phyloP scores from a whole-genome alignment of 2,113 vertebrate genomes.

The Clarias gariepinus region DNA sequence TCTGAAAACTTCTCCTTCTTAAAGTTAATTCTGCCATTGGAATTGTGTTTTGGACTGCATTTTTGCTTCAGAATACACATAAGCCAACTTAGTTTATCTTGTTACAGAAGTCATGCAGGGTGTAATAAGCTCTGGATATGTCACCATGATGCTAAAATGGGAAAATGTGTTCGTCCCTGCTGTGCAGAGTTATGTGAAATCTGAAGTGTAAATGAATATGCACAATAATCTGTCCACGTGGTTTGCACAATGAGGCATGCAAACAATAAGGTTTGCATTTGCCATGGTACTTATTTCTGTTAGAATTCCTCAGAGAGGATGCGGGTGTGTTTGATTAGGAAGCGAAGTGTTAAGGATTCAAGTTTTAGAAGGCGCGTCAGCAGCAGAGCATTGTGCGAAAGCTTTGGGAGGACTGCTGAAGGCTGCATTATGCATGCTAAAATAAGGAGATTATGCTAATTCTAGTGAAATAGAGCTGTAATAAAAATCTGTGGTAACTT shows the following conservation, averaged over 20 bases:
- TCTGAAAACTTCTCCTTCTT: neutral
- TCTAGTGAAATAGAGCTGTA: constrained; percentile 7
- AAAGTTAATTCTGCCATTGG: neutral
- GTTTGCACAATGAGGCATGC: neutral
- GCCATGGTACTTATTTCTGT: constrained; percentile 11
- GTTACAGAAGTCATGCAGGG: constrained; percentile 12
- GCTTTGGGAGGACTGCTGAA: constrained; percentile 1
- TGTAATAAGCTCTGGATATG: constrained; percentile 3
- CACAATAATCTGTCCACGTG: neutral
- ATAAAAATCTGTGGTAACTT: neutral
- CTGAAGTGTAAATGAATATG: constrained; percentile 22
- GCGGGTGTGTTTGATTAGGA: constrained; percentile 14
- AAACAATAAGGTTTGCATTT: constrained; percentile 24
- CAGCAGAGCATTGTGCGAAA: neutral
- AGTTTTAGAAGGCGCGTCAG: neutral
- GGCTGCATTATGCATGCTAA: neutral
- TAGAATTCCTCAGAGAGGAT: constrained; percentile 2
- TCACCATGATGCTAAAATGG: constrained; percentile 30
- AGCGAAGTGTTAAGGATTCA: neutral
- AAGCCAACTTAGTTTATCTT: neutral
- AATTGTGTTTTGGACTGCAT: neutral
- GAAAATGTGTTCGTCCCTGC: constrained; percentile 11
- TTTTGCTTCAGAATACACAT: neutral
- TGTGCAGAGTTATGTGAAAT: constrained; percentile 17
- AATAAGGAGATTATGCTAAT: neutral